phyloP scores from a whole-genome alignment of 2,797 vertebrate genomes.

The Todus mexicanus region DNA sequence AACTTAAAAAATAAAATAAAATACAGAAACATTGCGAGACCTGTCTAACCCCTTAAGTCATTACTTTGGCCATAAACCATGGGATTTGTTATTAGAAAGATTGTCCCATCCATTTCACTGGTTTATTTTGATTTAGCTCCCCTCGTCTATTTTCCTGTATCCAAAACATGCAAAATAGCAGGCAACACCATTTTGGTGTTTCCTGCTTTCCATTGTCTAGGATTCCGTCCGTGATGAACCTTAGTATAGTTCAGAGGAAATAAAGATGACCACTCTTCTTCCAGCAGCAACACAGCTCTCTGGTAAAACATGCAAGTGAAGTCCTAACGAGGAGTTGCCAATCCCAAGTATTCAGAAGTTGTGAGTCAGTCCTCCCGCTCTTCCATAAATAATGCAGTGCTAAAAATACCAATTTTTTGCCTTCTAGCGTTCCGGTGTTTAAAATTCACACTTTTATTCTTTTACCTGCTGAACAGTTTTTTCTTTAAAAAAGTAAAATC shows the following conservation, averaged over 20 bases:
- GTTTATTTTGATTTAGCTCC: background rate
- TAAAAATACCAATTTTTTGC: background rate
- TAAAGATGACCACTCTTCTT: background rate
- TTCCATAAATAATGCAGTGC: background rate
- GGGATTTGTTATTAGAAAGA: background rate
- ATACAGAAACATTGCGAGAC: background rate
- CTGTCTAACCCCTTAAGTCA: background rate
- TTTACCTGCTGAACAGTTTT: background rate
- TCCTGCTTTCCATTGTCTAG: background rate
- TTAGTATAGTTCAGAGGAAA: background rate
- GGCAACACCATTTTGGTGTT: background rate
- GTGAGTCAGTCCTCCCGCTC: conserved; percentile 18
- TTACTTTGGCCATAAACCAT: background rate
- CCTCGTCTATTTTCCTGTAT: background rate
- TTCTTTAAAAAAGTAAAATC: background rate
- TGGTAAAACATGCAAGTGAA: background rate
- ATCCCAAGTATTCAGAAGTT: background rate
- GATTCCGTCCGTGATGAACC: rapidly evolving
- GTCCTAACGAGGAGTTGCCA: background rate
- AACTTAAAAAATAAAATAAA: background rate
- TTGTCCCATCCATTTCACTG: background rate
- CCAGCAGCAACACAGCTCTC: background rate
- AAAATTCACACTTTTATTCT: background rate
- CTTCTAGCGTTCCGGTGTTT: background rate
- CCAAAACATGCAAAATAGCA: background rate